A percentile compares a stretch with the other conserved stretches of the same genome.
These are phyloP conservation scores for Pediacus dermestoides DNA, from an alignment of 2,888 invertebrate genomes.

Conservation along the genomic window DNA sequence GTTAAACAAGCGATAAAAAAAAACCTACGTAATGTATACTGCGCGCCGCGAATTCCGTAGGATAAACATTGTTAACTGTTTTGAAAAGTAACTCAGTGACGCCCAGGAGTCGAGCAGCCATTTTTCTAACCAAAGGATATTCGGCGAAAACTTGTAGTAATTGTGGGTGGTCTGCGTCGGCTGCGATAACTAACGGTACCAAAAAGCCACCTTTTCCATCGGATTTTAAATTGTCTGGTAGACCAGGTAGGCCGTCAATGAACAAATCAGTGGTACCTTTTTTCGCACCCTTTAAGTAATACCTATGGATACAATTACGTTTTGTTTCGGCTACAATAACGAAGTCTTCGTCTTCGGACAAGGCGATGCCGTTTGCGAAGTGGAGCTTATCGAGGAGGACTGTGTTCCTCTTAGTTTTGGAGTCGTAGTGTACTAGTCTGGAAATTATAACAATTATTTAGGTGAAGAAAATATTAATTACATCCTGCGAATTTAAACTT, in stretches of 20 bases:
- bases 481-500: too few species aligned
- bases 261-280: constrained; percentile 78
- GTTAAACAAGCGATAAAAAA: not conserved
- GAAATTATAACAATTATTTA: constrained; percentile 29
- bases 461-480: too few species aligned
- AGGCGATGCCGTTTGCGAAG: constrained; percentile 84
- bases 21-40: constrained; percentile 59
- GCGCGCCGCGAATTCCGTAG: constrained; percentile 62
- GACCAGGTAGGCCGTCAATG: constrained; percentile 73
- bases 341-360: constrained; percentile 79
- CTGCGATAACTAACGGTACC: constrained; percentile 56
- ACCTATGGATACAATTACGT: constrained; percentile 65
- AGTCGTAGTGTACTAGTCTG: constrained; percentile 79
- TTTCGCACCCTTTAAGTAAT: constrained; percentile 76
- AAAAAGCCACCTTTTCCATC: constrained; percentile 62
- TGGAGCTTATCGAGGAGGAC: constrained; percentile 72
- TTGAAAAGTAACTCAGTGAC: constrained; percentile 64
- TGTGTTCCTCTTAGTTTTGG: constrained; percentile 69
- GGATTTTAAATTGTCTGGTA: constrained; percentile 62
- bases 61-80: constrained; percentile 60
- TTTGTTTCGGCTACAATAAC: constrained; percentile 74
- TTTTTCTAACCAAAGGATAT: constrained; percentile 64
- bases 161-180: constrained; percentile 58
- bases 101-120: constrained; percentile 58
- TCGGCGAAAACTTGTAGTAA: constrained; percentile 55